Conservation (phyloP, 1,140 invertebrate species). For the Proctacanthus coquilletti region DNA sequence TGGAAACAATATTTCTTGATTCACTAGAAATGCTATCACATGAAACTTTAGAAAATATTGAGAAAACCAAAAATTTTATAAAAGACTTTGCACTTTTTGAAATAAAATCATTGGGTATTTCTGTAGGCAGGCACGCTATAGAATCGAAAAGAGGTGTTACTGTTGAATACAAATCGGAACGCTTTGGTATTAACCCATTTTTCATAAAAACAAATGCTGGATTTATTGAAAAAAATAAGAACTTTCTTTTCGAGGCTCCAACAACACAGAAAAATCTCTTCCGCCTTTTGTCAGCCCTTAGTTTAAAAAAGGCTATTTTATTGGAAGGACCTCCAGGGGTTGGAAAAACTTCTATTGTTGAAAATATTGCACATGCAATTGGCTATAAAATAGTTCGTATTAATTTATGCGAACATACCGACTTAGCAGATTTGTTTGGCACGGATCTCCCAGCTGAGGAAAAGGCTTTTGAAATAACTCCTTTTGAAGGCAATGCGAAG, state of each 20-base stretch:
- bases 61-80: slow-evolving; percentile 12
- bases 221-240: no score
- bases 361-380: slow-evolving; percentile 74
- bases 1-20: slow-evolving; percentile 81
- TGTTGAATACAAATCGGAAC: slow-evolving; percentile 9
- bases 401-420: slow-evolving; percentile 98
- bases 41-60: slow-evolving; percentile 16
- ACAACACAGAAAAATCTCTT: slow-evolving; percentile 73
- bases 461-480: slow-evolving; percentile 12
- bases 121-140: slow-evolving; percentile 12
- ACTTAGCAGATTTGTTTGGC: slow-evolving; percentile 95
- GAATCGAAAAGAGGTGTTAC: slow-evolving; percentile 13
- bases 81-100: slow-evolving; percentile 15
- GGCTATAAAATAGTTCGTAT: slow-evolving; percentile 77
- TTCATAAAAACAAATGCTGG: slow-evolving; percentile 37
- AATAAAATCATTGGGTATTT: no score
- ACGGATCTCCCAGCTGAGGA: slow-evolving; percentile 93
- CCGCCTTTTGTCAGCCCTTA: slow-evolving; percentile 71
- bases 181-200: slow-evolving; percentile 58
- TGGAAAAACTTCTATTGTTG: slow-evolving; percentile 91
- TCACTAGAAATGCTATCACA: slow-evolving; percentile 49
- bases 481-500: slow-evolving; percentile 2
- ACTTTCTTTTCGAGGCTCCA: slow-evolving; percentile 64
- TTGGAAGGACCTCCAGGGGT: slow-evolving; percentile 94
- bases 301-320: slow-evolving; percentile 81